These are phyloP conservation scores for Kryphioiulus occultus DNA, from an alignment of 2,888 invertebrate species.

Conservation along the genomic window DNA sequence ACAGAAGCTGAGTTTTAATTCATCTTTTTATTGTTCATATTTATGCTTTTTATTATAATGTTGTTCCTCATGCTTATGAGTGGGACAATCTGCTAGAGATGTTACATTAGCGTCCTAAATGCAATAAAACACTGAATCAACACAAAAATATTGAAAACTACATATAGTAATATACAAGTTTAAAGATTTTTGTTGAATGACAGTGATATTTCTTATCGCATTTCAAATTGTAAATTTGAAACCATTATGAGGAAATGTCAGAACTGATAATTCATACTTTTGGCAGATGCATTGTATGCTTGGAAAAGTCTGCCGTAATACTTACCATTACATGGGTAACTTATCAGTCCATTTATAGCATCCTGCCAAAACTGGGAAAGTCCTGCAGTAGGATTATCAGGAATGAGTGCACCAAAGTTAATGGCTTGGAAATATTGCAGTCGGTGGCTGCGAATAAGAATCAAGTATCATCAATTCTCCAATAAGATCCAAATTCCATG, in stretches of 20 bases:
- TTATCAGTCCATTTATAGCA: slow-evolving; percentile 45
- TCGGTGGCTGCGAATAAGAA: slow-evolving; percentile 61
- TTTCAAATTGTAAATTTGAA: too few species aligned
- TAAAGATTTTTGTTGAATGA: not conserved
- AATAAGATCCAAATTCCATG: not conserved
- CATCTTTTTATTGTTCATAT: not conserved
- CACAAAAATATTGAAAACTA: not conserved
- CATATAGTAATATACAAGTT: not conserved
- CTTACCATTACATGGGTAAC: slow-evolving; percentile 42
- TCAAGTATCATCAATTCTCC: slow-evolving; percentile 48
- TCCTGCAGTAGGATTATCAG: slow-evolving; percentile 51
- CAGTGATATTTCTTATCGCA: not conserved
- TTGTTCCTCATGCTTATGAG: not conserved
- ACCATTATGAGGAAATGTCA: too few species aligned
- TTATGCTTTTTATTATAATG: not conserved
- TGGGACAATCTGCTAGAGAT: not conserved
- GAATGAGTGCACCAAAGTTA: slow-evolving; percentile 55
- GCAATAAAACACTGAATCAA: not conserved
- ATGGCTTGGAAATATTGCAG: slow-evolving; percentile 63
- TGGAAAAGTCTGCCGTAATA: not conserved
- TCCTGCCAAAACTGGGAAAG: slow-evolving; percentile 53
- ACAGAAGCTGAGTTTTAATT: not conserved
- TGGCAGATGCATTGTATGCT: too few species aligned
- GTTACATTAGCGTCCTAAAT: not conserved
- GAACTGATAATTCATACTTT: too few species aligned